Evolutionary conservation across 35 echinoderm and acorn worm genomes (phyloP).

Genomic region (Hemicentrotus pulcherrimus): DNA sequence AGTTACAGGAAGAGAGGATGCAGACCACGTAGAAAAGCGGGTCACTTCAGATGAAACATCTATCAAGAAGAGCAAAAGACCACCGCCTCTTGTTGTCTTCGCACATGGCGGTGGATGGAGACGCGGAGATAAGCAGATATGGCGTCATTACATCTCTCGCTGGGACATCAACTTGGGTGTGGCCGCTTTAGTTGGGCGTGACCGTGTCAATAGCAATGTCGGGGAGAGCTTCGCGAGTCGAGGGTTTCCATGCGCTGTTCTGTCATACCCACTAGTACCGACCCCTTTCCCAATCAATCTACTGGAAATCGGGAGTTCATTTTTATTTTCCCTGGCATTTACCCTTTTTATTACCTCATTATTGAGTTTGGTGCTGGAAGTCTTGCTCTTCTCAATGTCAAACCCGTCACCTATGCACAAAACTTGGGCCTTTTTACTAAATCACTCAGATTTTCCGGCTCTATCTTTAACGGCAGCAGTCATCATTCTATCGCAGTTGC

Average conservation of each 20-base stretch:
- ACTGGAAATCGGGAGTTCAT: slow-evolving; percentile 30
- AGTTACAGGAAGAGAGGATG: background rate
- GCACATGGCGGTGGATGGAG: slow-evolving; percentile 49
- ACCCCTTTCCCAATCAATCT: slow-evolving; percentile 20
- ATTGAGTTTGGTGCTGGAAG: background rate
- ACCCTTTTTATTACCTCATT: background rate
- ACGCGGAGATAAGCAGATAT: slow-evolving; percentile 32
- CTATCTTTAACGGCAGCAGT: background rate
- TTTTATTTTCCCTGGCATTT: slow-evolving; percentile 4
- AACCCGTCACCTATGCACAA: background rate
- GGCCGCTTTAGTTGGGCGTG: background rate
- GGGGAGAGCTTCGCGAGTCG: slow-evolving; percentile 37
- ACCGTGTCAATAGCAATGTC: slow-evolving; percentile 25
- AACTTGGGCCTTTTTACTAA: background rate
- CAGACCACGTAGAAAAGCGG: background rate
- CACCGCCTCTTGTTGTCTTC: slow-evolving; percentile 37
- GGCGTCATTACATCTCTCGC: slow-evolving; percentile 36
- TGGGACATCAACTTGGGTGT: slow-evolving; percentile 41
- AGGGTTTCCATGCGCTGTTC: slow-evolving; percentile 25
- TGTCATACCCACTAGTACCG: slow-evolving; percentile 44
- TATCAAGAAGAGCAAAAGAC: background rate
- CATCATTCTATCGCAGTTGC: background rate
- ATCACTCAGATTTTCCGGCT: background rate
- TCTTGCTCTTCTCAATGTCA: background rate
- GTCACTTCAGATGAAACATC: background rate